Base-by-base conservation (phyloP, 2,888 invertebrate species). In the Drosophila fungiperda region DNA sequence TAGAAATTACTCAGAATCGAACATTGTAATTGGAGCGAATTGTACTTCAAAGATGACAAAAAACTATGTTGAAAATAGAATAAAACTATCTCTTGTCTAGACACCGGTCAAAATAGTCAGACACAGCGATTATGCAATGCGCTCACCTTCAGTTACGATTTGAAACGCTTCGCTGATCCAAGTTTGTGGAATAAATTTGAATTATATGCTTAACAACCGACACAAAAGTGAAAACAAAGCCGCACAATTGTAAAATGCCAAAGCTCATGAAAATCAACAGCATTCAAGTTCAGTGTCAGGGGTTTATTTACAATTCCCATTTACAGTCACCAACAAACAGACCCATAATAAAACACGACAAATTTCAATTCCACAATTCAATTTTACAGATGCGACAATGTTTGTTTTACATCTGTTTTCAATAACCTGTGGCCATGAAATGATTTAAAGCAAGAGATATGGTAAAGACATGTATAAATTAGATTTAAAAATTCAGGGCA, bases 161-260 rank as follows among this genome's bases (percentile, higher is more conserved):
- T 57, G 73, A 61, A 76, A 68, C 64, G 76, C 73, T 73, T 59
- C 55, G 65, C 29, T 73, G 77, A 64, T 23, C 54, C 68, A 72
- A 32, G 78, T 71, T 61, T 69, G 77, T 80, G 75, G 85, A 78
- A 86, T 66, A 73, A 78, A 80, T 82, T 76, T 62, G 55, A 83
- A 72, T 80, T 63, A 72, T 62, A 62, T 29, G 50, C 62, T 23
- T 49, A 49, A 67, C 40, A 59, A 52, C 42, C 36, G 33, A 61
- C 49, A 57, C 45, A 71, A 54, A 61, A 49, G 58, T 57, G 29
- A 63, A 78, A 69, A 66, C 58, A 76, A 77, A 68, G 65, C 38
- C 61, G 1, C 7, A 42, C 50, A 63, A 48, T 36, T 71, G 63
- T 54, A 48, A 64, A 76, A 64, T 72, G 45, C 50, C 54, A 50